Base-by-base conservation (phyloP, 2,797 vertebrate genomes). In the Rhinatrema bivittatum region DNA sequence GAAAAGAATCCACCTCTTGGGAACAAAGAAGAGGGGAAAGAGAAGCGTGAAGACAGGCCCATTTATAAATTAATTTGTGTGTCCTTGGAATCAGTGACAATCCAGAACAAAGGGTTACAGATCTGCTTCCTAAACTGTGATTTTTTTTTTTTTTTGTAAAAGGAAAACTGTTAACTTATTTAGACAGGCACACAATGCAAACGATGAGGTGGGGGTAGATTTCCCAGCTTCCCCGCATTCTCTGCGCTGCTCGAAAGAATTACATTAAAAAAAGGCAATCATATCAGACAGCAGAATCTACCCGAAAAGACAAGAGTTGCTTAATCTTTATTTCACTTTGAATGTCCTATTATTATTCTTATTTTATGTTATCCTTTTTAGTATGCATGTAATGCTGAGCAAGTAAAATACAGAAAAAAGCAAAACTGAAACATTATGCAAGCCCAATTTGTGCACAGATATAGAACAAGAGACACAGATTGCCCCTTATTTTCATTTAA, bases 131-230 rank as follows among this genome's bases (percentile, higher is more conserved):
- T 58, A 55, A n/a, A 45, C 57, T 50, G 40, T 22, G 60, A 65
- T 24, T 60, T 34, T 55, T 29, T 42, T 21, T 53, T 53, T 29
- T 65, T 62, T 40, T 29, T 27, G 1, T 19, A 50, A 20, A 53
- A 50, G 32, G 45, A 60, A 60, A 65, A 56, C 46, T 45, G 24
- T 25, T 45, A 69, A 52, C 52, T 65, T 60, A 70, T 63, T 31
- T 67, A 52, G 45, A 56, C 18, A 60, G 50, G 39, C 19, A 50
- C 39, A 62, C 41, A 45, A 57, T 32, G 39, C 48, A 68, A 72
- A 73, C 6, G 34, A 45, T 37, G 42, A 29, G 68, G 43, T 44
- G 28, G 45, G 48, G 30, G 45, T 55, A 53, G 48, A 51, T 65
- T 54, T 62, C 53, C 42, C 68, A 35, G 31, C 33, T 59, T 28